Evolutionary conservation across 2,888 invertebrate species (phyloP).

Genomic region (Urechis unicinctus): DNA sequence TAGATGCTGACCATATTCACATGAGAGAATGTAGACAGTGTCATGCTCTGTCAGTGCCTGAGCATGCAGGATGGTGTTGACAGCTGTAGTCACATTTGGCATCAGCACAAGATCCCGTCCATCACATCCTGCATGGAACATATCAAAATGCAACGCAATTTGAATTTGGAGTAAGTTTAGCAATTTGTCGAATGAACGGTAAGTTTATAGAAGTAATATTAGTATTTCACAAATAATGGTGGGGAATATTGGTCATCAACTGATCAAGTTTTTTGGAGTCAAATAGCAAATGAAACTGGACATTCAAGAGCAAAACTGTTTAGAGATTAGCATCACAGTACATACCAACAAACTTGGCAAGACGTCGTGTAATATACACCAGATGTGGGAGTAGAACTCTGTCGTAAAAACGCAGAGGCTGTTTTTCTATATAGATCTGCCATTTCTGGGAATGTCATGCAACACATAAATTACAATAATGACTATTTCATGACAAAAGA

Average conservation of each 20-base stretch:
- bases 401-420: slow-evolving; percentile 44
- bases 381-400: slow-evolving; percentile 40
- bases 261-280: neutral
- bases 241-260: neutral
- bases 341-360: slow-evolving; percentile 43
- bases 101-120: slow-evolving; percentile 35
- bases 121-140: slow-evolving; percentile 32
- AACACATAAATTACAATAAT: neutral
- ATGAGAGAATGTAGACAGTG: slow-evolving; percentile 7
- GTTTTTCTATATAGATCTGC: slow-evolving; percentile 39
- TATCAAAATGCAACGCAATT: no score
- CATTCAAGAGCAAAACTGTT: no score
- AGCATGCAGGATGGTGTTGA: slow-evolving; percentile 30
- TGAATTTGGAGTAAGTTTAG: no score
- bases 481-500: neutral
- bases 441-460: slow-evolving; percentile 27
- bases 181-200: no score
- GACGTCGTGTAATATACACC: slow-evolving; percentile 35
- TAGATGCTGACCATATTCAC: slow-evolving; percentile 25
- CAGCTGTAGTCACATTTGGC: slow-evolving; percentile 40
- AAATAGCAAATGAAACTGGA: no score
- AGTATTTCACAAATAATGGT: no score
- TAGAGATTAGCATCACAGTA: neutral
- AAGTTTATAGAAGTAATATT: no score
- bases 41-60: slow-evolving; percentile 9